Conservation (phyloP, 1,140 invertebrate genomes). For the Thrips palmi region DNA sequence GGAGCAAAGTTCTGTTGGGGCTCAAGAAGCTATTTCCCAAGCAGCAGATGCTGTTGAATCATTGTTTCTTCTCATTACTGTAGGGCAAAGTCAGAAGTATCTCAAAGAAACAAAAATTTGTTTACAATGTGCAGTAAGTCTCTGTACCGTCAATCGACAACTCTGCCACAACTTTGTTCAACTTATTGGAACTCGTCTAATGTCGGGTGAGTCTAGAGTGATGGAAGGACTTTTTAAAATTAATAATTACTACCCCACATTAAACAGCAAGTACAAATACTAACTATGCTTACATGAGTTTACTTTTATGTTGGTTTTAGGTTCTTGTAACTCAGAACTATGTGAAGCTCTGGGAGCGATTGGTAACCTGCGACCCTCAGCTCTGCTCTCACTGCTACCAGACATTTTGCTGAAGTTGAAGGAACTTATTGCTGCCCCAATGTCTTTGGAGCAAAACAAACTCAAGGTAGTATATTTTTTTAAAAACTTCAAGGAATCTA, state of each 20-base stretch:
- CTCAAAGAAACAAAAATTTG: slow-evolving; percentile 36
- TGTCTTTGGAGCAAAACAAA: slow-evolving; percentile 3
- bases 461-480: background rate
- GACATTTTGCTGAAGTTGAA: slow-evolving; percentile 34
- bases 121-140: slow-evolving; percentile 46
- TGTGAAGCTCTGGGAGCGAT: slow-evolving; percentile 57
- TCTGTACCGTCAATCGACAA: slow-evolving; percentile 37
- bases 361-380: slow-evolving; percentile 39
- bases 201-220: slow-evolving; percentile 18
- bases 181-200: slow-evolving; percentile 33
- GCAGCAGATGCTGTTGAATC: slow-evolving; percentile 46
- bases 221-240: slow-evolving; percentile 8
- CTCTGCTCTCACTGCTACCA: slow-evolving; percentile 31
- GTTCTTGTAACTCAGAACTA: slow-evolving; percentile 22
- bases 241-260: slow-evolving; percentile 8
- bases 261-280: background rate
- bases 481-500: slow-evolving; percentile 2
- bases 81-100: slow-evolving; percentile 27
- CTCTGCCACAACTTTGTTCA: slow-evolving; percentile 42
- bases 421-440: no score
- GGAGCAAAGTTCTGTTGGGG: slow-evolving; percentile 18
- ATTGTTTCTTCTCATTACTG: slow-evolving; percentile 40
- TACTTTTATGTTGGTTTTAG: slow-evolving; percentile 15
- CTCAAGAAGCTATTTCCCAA: slow-evolving; percentile 28
- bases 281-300: background rate